Evolutionary conservation across 2,113 vertebrate genomes (phyloP).

Genomic region (Colinus virginianus): DNA sequence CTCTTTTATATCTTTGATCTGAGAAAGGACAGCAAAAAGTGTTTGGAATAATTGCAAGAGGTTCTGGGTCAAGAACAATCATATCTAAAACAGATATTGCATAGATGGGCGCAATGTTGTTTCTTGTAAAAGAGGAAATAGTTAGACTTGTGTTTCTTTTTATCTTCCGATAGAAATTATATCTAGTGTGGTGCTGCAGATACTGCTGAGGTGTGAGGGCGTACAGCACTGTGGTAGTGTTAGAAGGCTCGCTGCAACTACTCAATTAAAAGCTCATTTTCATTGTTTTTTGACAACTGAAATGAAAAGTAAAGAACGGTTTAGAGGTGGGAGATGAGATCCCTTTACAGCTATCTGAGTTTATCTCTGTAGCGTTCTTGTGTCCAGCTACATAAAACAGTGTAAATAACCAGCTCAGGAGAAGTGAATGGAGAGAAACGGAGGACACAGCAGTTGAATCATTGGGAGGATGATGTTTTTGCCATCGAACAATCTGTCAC

Average conservation of each 20-base stretch:
- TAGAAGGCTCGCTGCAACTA: not conserved
- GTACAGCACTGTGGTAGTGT: not conserved
- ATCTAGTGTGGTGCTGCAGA: not conserved
- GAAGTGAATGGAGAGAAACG: not conserved
- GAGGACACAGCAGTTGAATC: not conserved
- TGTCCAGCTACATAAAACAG: not conserved
- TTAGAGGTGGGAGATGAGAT: not conserved
- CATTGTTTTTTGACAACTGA: not conserved
- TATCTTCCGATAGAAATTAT: not conserved
- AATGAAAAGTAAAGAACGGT: not conserved
- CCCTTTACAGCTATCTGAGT: not conserved
- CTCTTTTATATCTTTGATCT: constrained; percentile 37
- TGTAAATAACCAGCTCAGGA: not conserved
- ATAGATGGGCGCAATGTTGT: not conserved
- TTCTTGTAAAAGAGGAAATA: not conserved
- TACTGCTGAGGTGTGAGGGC: not conserved
- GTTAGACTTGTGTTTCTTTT: not conserved
- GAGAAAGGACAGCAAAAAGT: not conserved
- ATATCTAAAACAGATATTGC: not conserved
- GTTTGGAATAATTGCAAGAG: not conserved
- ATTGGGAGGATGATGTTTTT: not conserved
- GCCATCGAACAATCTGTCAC: not conserved
- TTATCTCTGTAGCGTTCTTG: not conserved
- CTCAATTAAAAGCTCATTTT: not conserved
- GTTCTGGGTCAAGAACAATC: not conserved